A percentile compares a stretch with the other conserved stretches of the same genome.
phyloP scores from a whole-genome alignment of 2,113 vertebrate genomes.

The Paramormyrops kingsleyae region DNA sequence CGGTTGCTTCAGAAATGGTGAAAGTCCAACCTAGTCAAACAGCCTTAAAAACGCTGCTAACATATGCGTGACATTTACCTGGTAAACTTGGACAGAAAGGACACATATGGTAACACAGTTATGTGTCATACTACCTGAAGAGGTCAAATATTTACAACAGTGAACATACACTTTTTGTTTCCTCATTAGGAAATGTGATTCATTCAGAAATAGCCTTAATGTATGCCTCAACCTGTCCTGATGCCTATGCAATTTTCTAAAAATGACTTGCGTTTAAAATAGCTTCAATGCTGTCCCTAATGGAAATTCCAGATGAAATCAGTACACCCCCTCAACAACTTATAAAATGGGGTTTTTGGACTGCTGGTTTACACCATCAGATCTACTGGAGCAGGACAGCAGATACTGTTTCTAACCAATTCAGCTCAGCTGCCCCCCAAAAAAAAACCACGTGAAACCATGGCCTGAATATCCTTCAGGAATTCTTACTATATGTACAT shows the following conservation, averaged over 20 bases:
- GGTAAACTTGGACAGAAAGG: background rate
- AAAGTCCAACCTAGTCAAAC: background rate
- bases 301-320: background rate
- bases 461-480: background rate
- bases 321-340: background rate
- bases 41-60: background rate
- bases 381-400: background rate
- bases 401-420: background rate
- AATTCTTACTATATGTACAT: background rate
- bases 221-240: background rate
- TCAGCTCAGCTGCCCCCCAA: background rate
- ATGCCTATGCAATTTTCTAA: background rate
- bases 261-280: background rate
- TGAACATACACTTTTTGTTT: background rate
- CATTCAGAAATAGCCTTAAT: background rate
- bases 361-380: background rate
- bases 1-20: background rate
- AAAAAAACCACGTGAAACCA: background rate
- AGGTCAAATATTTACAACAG: background rate
- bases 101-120: background rate
- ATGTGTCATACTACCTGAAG: background rate
- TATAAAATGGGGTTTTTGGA: background rate
- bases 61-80: background rate
- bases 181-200: background rate
- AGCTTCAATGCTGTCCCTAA: background rate